Conservation (phyloP, 2,888 invertebrate genomes). For the Gisinianus flammeolus region DNA sequence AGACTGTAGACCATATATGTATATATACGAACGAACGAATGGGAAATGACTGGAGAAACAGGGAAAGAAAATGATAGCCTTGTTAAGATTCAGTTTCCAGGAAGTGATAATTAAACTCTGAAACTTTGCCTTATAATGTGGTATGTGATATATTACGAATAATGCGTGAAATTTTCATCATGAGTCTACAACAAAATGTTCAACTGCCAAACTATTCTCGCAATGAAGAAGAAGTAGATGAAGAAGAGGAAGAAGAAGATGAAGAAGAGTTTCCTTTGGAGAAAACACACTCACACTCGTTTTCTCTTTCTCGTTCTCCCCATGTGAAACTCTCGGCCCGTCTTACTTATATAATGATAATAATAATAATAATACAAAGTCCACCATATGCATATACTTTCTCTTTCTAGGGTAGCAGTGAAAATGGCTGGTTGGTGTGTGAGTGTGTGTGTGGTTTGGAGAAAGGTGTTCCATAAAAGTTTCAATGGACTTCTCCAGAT, state of each 20-base stretch:
- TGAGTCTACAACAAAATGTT: conserved; percentile 1
- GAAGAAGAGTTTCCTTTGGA: background rate
- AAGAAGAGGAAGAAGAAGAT: background rate
- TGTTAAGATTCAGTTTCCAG: conserved; percentile 37
- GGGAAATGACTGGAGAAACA: too few species aligned
- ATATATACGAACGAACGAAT: too few species aligned
- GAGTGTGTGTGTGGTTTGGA: too few species aligned
- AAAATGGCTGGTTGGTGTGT: too few species aligned
- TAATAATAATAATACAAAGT: too few species aligned
- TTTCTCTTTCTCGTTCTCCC: background rate
- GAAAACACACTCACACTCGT: background rate
- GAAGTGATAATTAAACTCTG: conserved; percentile 53
- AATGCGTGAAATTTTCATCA: conserved; percentile 1
- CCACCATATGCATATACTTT: too few species aligned
- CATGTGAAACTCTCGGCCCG: background rate
- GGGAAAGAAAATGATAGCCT: background rate
- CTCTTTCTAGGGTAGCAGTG: too few species aligned
- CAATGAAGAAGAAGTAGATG: background rate
- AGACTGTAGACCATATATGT: too few species aligned
- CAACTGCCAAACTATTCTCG: background rate
- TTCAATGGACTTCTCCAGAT: too few species aligned
- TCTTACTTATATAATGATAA: too few species aligned
- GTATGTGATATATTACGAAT: conserved; percentile 13
- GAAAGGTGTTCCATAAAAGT: too few species aligned
- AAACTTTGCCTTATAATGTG: conserved; percentile 30